Evolutionary conservation across 92 coral and sea anemone species (phyloP).

Genomic region (Porites divaricata): DNA sequence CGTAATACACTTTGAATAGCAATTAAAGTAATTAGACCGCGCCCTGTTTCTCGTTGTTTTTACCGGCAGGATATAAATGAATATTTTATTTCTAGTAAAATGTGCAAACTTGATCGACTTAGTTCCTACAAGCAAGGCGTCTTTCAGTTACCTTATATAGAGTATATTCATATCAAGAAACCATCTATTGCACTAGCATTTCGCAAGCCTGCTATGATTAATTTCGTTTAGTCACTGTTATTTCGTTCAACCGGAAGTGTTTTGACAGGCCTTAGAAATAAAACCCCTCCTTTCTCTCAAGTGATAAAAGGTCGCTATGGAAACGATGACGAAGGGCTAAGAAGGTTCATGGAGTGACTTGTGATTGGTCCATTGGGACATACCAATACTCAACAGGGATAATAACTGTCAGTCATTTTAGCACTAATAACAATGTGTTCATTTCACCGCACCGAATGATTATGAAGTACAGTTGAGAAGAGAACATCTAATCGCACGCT

Average conservation of each 20-base stretch:
- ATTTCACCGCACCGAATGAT: conserved; percentile 62
- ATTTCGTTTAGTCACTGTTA: conserved; percentile 29
- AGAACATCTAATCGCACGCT: conserved; percentile 9
- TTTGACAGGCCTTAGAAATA: conserved; percentile 64
- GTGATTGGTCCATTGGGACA: conserved; percentile 73
- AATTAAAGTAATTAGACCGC: conserved; percentile 41
- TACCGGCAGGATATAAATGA: neutral
- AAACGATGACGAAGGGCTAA: conserved; percentile 46
- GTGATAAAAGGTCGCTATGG: conserved; percentile 34
- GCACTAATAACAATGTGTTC: conserved; percentile 73
- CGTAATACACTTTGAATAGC: conserved; percentile 36
- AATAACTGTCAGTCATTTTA: conserved; percentile 81
- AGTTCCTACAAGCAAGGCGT: neutral
- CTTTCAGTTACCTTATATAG: conserved; percentile 11
- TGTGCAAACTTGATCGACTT: neutral
- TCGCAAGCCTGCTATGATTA: conserved; percentile 41
- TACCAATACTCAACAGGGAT: conserved; percentile 78
- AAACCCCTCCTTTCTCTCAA: conserved; percentile 65
- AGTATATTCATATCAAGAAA: neutral
- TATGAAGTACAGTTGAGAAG: conserved; percentile 50
- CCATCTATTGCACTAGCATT: neutral
- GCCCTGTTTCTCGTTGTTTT: conserved; percentile 14
- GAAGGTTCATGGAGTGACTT: neutral
- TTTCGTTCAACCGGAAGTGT: conserved; percentile 67
- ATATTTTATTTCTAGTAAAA: neutral